A percentile compares a stretch with the other conserved stretches of the same genome.
phyloP scores from a whole-genome alignment of 2,888 invertebrate species.

The Urechis unicinctus region DNA sequence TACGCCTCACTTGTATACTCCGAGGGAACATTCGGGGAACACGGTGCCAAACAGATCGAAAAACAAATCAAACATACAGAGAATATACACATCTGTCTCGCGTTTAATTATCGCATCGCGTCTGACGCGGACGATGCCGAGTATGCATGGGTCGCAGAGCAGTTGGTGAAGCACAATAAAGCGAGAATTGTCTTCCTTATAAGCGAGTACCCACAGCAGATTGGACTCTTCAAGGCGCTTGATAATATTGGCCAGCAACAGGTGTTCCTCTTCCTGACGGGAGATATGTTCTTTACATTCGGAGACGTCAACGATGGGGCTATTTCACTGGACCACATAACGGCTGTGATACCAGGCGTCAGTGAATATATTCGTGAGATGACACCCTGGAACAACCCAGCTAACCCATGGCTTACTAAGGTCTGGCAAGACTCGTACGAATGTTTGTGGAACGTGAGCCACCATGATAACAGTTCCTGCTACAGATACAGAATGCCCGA shows the following conservation, averaged over 20 bases:
- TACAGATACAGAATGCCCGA: not conserved
- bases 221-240: not conserved
- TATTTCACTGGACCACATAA: constrained; percentile 1
- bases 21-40: constrained; percentile 55
- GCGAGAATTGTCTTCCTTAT: constrained; percentile 11
- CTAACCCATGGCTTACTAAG: constrained; percentile 3
- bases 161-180: not conserved
- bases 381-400: constrained; percentile 1
- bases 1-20: constrained; percentile 70
- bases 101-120: not conserved
- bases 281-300: constrained; percentile 12
- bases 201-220: not conserved
- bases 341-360: not conserved
- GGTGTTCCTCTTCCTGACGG: constrained; percentile 6
- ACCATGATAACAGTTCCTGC: not conserved
- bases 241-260: too few relatives aligned
- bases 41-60: constrained; percentile 22
- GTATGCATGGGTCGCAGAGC: not conserved
- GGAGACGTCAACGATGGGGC: constrained; percentile 6
- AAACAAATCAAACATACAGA: not conserved
- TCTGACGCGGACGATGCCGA: not conserved
- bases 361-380: not conserved
- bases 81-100: constrained; percentile 9
- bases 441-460: constrained; percentile 7
- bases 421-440: constrained; percentile 1